Evolutionary conservation across 2,113 vertebrate species (phyloP).

Genomic region (Morone chrysops): DNA sequence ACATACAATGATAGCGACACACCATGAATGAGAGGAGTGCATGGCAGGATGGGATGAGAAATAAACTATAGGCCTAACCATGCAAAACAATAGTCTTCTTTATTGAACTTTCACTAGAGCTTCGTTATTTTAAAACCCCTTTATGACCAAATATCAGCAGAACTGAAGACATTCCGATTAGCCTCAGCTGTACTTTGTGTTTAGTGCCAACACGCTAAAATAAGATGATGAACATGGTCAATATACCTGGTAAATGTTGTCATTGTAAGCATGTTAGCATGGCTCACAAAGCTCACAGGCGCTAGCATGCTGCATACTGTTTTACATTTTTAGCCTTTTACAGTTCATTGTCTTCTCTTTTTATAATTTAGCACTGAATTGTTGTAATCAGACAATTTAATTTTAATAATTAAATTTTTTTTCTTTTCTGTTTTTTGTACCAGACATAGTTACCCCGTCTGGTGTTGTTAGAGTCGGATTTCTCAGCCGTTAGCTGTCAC

Average conservation of each 20-base stretch:
- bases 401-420: neutral
- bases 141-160: neutral
- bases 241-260: neutral
- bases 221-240: neutral
- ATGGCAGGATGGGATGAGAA: no score
- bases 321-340: neutral
- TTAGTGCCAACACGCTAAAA: neutral
- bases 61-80: no score
- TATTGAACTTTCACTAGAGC: no score
- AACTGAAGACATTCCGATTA: neutral
- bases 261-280: no score
- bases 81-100: no score
- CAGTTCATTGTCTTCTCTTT: neutral
- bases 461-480: neutral
- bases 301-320: no score
- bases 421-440: neutral
- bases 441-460: neutral
- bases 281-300: no score
- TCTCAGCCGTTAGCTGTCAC: constrained; percentile 29
- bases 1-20: no score
- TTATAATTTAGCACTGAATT: neutral
- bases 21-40: no score
- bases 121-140: no score
- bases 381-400: neutral
- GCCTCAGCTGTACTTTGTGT: neutral